A percentile compares a stretch with the other conserved stretches of the same genome.
Evolutionary conservation across 2,797 vertebrate genomes (phyloP).

Genomic region (Salmo trutta): DNA sequence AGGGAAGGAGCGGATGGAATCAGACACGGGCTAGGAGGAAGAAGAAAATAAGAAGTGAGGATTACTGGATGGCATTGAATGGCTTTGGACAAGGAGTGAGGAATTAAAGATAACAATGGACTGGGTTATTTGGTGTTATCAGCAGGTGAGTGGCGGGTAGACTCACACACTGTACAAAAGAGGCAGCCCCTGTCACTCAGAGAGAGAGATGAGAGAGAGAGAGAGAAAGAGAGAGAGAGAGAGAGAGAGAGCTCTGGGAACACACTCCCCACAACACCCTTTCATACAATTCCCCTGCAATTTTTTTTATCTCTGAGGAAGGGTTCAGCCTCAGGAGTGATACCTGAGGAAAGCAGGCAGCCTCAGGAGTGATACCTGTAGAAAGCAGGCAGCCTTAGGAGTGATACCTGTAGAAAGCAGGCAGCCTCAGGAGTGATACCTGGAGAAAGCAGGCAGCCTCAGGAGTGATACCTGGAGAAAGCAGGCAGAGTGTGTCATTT

Average conservation of each 20-base stretch:
- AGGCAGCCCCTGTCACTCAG: constrained; percentile 11
- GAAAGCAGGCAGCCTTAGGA: too few species aligned
- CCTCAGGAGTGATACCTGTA: constrained; percentile 4
- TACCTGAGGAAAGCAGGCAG: not conserved
- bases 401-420: not conserved
- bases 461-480: not conserved
- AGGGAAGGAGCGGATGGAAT: constrained; percentile 33
- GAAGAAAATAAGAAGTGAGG: constrained; percentile 47
- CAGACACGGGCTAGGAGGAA: constrained; percentile 36
- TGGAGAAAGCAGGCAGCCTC: not conserved
- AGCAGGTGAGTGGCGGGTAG: constrained; percentile 44
- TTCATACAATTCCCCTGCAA: not conserved
- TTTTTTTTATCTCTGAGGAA: not conserved
- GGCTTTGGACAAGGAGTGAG: constrained; percentile 46
- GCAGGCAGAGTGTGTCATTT: not conserved
- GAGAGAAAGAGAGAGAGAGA: constrained; percentile 9
- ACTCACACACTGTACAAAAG: constrained; percentile 9
- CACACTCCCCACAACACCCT: not conserved
- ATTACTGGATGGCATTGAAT: constrained; percentile 52
- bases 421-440: too few species aligned
- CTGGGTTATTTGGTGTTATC: constrained; percentile 56
- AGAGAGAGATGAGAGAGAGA: not conserved
- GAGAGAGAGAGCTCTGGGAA: not conserved
- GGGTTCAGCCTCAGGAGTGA: not conserved
- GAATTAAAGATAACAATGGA: constrained; percentile 65